Evolutionary conservation across 2,797 vertebrate genomes (phyloP).

Genomic region (Margarornis squamiger): DNA sequence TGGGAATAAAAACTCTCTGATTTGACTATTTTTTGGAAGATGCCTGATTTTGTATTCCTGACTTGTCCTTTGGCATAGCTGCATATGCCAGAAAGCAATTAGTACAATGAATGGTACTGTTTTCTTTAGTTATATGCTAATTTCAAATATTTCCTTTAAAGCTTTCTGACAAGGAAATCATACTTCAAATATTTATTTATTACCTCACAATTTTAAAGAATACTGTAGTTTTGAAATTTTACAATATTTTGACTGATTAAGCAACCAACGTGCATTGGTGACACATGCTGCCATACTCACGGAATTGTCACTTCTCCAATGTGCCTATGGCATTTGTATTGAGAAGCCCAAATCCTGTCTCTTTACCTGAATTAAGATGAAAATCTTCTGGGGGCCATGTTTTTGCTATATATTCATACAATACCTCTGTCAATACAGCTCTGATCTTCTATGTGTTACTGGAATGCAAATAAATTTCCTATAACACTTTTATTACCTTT

Average conservation of each 20-base stretch:
- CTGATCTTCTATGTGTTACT: rapidly evolving
- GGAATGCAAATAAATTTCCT: neutral
- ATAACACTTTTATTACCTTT: neutral
- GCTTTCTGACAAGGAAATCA: neutral
- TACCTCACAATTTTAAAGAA: neutral
- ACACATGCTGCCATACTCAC: neutral
- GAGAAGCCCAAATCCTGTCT: neutral
- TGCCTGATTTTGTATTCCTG: neutral
- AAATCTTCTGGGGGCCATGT: neutral
- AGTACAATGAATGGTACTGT: neutral
- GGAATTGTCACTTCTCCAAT: neutral
- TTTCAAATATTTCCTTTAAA: neutral
- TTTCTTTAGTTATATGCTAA: neutral
- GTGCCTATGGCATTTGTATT: neutral
- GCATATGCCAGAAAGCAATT: neutral
- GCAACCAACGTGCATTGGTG: neutral
- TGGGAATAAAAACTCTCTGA: neutral
- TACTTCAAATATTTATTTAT: neutral
- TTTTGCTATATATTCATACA: neutral
- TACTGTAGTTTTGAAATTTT: neutral
- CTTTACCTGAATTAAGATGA: neutral
- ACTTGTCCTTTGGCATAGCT: neutral
- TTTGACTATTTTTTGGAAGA: neutral
- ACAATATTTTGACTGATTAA: neutral
- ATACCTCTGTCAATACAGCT: neutral